Conservation (phyloP, 1,140 invertebrate genomes). For the Doryteuthis pealeii region DNA sequence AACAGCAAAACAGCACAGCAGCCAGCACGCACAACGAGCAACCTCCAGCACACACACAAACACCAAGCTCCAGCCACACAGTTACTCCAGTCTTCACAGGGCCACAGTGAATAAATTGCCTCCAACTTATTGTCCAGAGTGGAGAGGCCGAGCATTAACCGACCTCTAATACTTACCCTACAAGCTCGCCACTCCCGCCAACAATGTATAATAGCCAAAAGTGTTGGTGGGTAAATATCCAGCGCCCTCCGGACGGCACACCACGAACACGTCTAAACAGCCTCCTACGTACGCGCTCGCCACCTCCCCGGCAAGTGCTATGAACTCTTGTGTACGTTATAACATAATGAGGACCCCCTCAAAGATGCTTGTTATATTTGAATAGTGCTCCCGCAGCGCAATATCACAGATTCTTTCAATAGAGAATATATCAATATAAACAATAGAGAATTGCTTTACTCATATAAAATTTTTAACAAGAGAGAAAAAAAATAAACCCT, state of each 20-base stretch:
- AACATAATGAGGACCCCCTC: slow-evolving; percentile 40
- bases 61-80: background rate
- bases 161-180: slow-evolving; percentile 9
- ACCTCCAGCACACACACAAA: background rate
- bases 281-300: slow-evolving; percentile 29
- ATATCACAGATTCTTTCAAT: slow-evolving; percentile 49
- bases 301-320: slow-evolving; percentile 39
- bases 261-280: no score
- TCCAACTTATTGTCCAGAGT: background rate
- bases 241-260: no score
- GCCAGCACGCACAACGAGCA: background rate
- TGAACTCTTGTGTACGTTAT: slow-evolving; percentile 48
- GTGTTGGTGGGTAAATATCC: slow-evolving; percentile 42
- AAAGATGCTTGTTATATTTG: slow-evolving; percentile 47
- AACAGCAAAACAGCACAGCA: background rate
- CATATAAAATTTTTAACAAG: no score
- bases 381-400: slow-evolving; percentile 44
- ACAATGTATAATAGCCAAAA: slow-evolving; percentile 46
- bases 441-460: no score
- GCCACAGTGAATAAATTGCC: background rate
- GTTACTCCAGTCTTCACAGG: background rate
- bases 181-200: slow-evolving; percentile 20
- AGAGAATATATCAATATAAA: slow-evolving; percentile 34
- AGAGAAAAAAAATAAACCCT: no score
- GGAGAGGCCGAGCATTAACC: background rate